phyloP scores from a whole-genome alignment of 2,797 vertebrate genomes.

The Xyrichtys novacula region DNA sequence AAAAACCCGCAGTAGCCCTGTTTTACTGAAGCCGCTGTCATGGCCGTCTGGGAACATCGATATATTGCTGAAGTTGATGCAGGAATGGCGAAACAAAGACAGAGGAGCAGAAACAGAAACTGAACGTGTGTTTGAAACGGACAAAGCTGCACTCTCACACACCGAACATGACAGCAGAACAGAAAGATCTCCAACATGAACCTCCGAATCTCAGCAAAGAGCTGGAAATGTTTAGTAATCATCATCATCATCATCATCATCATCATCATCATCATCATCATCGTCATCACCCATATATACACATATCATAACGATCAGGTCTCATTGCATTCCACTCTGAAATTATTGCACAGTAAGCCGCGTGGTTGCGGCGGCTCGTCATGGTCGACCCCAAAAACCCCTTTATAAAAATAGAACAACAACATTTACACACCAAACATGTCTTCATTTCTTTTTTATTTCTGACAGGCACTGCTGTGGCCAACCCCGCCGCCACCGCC shows the following conservation, averaged over 20 bases:
- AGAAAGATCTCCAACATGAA: constrained; percentile 74
- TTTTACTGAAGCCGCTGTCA: constrained; percentile 67
- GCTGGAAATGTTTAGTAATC: constrained; percentile 80
- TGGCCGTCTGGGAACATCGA: constrained; percentile 61
- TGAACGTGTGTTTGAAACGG: constrained; percentile 77
- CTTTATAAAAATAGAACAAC: constrained; percentile 92
- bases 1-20: constrained; percentile 73
- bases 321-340: constrained; percentile 87
- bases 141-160: constrained; percentile 87
- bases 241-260: no score
- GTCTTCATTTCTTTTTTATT: constrained; percentile 72
- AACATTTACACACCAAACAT: constrained; percentile 90
- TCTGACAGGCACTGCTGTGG: constrained; percentile 79
- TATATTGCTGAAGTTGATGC: constrained; percentile 63
- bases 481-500: no score
- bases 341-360: constrained; percentile 98
- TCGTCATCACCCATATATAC: constrained; percentile 82
- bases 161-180: constrained; percentile 88
- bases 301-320: constrained; percentile 86
- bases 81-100: constrained; percentile 73
- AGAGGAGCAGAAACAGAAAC: constrained; percentile 74
- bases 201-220: constrained; percentile 83
- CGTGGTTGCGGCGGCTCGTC: constrained; percentile 87
- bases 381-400: constrained; percentile 87
- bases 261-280: no score